phyloP scores from a whole-genome alignment of 2,888 invertebrate genomes.

The Onthophagus sagittarius region DNA sequence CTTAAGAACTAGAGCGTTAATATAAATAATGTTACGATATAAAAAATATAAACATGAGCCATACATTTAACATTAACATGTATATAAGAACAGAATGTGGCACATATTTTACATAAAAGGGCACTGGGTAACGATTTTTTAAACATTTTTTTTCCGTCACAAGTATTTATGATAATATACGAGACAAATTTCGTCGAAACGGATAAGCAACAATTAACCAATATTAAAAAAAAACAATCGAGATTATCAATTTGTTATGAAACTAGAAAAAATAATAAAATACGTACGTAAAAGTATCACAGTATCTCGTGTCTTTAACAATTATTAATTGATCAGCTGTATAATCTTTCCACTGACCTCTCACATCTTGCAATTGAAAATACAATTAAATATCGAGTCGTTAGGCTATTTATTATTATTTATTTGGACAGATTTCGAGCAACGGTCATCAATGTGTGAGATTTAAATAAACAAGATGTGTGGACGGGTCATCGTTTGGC shows the following conservation, averaged over 20 bases:
- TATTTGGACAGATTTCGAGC: neutral
- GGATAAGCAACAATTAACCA: conserved; percentile 6
- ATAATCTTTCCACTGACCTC: neutral
- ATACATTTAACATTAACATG: conserved; percentile 33
- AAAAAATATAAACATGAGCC: conserved; percentile 33
- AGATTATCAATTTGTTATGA: neutral
- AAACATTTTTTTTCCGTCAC: conserved; percentile 23
- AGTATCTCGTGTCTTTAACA: conserved; percentile 35
- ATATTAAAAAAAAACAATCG: conserved; percentile 11
- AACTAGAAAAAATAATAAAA: conserved; percentile 21
- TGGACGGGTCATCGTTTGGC: conserved; percentile 28
- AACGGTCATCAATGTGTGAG: conserved; percentile 23
- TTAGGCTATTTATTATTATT: neutral
- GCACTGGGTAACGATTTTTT: conserved; percentile 33
- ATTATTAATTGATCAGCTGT: neutral
- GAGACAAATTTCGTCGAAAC: neutral
- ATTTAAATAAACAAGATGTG: conserved; percentile 10
- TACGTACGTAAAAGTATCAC: conserved; percentile 42
- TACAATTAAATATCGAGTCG: neutral
- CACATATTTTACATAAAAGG: conserved; percentile 27
- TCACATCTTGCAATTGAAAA: neutral
- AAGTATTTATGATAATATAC: conserved; percentile 24
- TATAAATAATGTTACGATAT: conserved; percentile 31
- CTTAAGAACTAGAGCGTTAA: conserved; percentile 35
- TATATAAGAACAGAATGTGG: conserved; percentile 34